A percentile compares a stretch with the other conserved stretches of the same genome.
phyloP scores from a whole-genome alignment of 1,140 invertebrate species.

The Meloidogyne floridensis region DNA sequence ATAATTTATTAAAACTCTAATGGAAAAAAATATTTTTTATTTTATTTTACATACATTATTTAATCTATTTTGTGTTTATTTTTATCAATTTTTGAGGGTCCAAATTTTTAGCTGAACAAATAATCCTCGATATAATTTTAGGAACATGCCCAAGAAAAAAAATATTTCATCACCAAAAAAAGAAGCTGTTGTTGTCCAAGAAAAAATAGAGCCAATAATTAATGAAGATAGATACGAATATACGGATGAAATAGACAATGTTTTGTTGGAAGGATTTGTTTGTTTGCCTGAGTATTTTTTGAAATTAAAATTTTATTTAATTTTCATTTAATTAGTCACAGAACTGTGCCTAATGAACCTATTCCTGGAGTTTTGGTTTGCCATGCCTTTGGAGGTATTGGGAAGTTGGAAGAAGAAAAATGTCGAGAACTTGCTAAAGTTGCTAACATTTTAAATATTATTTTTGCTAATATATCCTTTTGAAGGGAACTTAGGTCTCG shows the following conservation, averaged over 20 bases:
- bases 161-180: no score
- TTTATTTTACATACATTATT: no score
- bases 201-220: neutral
- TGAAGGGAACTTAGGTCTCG: no score
- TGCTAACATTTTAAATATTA: neutral
- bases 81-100: no score
- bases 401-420: slow-evolving; percentile 21
- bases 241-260: slow-evolving; percentile 4
- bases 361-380: slow-evolving; percentile 20
- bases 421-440: slow-evolving; percentile 16
- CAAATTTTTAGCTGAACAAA: no score
- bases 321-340: neutral
- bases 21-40: no score
- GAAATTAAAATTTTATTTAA: neutral
- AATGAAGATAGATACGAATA: slow-evolving; percentile 6
- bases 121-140: no score
- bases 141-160: no score
- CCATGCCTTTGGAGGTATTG: slow-evolving; percentile 26
- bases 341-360: neutral
- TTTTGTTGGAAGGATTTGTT: slow-evolving; percentile 19
- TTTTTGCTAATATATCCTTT: neutral
- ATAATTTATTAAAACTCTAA: no score
- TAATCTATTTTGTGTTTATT: no score
- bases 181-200: no score
- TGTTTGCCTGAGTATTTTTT: slow-evolving; percentile 18